A percentile compares a stretch with the other conserved stretches of the same genome.
These are phyloP conservation scores for Morpho deidamia DNA, from an alignment of 2,888 invertebrate species.

Conservation along the genomic window DNA sequence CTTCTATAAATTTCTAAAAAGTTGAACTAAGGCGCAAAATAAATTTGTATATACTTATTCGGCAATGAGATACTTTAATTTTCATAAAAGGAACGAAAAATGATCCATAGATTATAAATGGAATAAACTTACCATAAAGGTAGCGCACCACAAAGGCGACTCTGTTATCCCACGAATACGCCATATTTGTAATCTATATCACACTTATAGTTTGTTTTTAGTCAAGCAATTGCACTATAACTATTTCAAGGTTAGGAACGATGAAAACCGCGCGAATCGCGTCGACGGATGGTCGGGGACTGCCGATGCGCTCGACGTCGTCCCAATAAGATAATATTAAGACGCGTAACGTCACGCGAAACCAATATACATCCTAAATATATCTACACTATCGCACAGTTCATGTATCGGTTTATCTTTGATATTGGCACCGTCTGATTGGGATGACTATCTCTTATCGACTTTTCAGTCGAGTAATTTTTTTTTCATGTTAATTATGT, in stretches of 20 bases:
- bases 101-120: not conserved
- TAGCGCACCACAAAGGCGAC: slow-evolving; percentile 89
- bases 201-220: slow-evolving; percentile 2
- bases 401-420: slow-evolving; percentile 17
- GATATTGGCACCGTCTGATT: slow-evolving; percentile 15
- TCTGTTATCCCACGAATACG: slow-evolving; percentile 90
- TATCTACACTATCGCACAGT: slow-evolving; percentile 17
- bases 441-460: not conserved
- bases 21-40: no score
- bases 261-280: slow-evolving; percentile 30
- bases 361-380: slow-evolving; percentile 20
- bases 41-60: no score
- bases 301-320: slow-evolving; percentile 47
- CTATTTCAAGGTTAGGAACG: not conserved
- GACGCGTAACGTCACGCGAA: slow-evolving; percentile 10
- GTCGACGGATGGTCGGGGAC: slow-evolving; percentile 45
- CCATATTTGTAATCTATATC: slow-evolving; percentile 69
- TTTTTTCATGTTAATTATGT: no score
- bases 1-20: no score
- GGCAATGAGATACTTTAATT: no score
- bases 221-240: not conserved
- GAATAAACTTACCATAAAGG: slow-evolving; percentile 84
- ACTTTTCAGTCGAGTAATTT: no score
- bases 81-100: no score
- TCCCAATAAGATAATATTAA: slow-evolving; percentile 26